Percentiles rank a stretch among this genome's conserved stretches.
Conservation (phyloP, 1,140 invertebrate genomes). For the Akabosia matsudoensis region DNA sequence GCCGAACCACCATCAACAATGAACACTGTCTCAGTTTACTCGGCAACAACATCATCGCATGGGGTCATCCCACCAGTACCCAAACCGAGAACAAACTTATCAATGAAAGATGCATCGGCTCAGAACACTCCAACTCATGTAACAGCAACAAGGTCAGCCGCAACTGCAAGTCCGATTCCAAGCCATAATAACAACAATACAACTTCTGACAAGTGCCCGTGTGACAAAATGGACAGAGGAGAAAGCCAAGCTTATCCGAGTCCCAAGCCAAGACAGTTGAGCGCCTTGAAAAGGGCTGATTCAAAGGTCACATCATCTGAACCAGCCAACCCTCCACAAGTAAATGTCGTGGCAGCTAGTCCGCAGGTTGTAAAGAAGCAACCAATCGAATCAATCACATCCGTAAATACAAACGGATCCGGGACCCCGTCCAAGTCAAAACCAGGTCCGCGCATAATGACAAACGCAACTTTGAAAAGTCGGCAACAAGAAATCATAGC, state of each 20-base stretch:
- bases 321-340: not conserved
- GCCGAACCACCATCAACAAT: not conserved
- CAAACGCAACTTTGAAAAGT: constrained; percentile 34
- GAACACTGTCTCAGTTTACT: not conserved
- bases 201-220: not conserved
- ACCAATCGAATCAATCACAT: not conserved
- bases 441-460: constrained; percentile 37
- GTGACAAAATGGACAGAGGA: not conserved
- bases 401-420: not conserved
- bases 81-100: constrained; percentile 6
- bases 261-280: not conserved
- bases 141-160: not conserved
- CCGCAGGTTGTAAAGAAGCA: not conserved
- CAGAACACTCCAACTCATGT: not conserved
- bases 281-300: not conserved
- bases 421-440: not conserved
- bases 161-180: not conserved
- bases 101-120: not conserved
- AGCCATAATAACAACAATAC: constrained; percentile 16
- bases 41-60: not conserved
- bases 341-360: not conserved
- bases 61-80: constrained; percentile 3
- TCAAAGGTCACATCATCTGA: not conserved
- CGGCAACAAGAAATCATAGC: constrained; percentile 35
- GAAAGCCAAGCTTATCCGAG: not conserved